Evolutionary conservation across 2,888 invertebrate species (phyloP), one percentile per base, ranked within the genome.

Genomic region (Cataglyphis rosenhaueri): DNA sequence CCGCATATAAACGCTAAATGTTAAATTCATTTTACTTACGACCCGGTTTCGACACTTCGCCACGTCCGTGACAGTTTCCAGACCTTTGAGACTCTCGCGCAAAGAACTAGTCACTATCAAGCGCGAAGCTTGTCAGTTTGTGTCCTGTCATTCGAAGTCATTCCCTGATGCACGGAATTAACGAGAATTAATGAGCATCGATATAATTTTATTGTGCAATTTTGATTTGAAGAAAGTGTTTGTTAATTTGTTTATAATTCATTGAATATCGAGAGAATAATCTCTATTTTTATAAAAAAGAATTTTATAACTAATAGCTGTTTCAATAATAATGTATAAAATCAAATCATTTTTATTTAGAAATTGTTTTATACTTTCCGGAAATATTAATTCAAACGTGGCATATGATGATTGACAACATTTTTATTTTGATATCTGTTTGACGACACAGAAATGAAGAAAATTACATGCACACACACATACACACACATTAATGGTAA

Each of bases 21-120:
- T 90, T 91, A 90, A 90, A 91, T 91, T 91, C 87, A 89, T 88
- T 89, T 89, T 86, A 84, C 86, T 86, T 82, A 82, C 84, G 82
- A 78, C 41, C 61, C 74, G 82, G 48, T 82, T 84, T 79, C 81
- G 84, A 64, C 84, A 83, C 79, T 86, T 86, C 84, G 81, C 79
- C 71, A 52, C 61, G 84, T 61, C 76, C 74, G 81, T 83, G 75
- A 78, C 85, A 73, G 61, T 62, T 66, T 61, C 52, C 74, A 52
- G 25, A 41, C 84, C 82, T 83, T 70, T 29, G 21, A 44, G 81
- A 70, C 25, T 41, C 79, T 4, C 59, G 18, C 48, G 75, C 76
- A 65, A 76, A 81, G 75, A 84, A 75, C 59, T 59, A 18, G 44
- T 38, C 66, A 12, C 52, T 21, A 61, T 55, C 76, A 25, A 44